These are phyloP conservation scores for Apus apus DNA, from an alignment of 2,113 vertebrate genomes.

Conservation along the genomic window DNA sequence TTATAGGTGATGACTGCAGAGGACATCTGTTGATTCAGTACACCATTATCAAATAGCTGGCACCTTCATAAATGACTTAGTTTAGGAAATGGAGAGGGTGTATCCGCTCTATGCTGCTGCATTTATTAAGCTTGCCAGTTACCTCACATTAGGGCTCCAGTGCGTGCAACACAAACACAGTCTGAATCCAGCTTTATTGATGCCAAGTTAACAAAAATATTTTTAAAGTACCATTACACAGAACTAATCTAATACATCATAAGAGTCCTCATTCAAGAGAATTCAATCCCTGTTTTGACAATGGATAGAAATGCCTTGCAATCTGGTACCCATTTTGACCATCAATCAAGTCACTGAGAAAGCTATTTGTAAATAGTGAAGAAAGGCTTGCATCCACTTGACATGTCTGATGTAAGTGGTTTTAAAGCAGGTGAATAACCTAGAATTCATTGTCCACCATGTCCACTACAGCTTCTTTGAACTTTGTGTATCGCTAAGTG, in stretches of 20 bases:
- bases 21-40: neutral
- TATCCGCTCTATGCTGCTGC: neutral
- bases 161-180: neutral
- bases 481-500: neutral
- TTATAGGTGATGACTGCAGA: neutral
- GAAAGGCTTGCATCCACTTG: rapidly evolving
- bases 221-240: neutral
- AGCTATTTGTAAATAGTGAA: neutral
- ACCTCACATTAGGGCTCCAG: neutral
- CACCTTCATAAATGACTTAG: neutral
- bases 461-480: neutral
- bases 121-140: neutral
- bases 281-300: neutral
- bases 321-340: neutral
- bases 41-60: neutral
- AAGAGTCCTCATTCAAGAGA: neutral
- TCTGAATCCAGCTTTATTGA: neutral
- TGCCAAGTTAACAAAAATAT: neutral
- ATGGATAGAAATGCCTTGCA: neutral
- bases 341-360: neutral
- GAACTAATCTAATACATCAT: neutral
- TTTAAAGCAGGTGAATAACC: neutral
- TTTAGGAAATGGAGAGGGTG: neutral
- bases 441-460: neutral
- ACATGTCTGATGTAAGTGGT: neutral